Percentiles rank a stretch among this genome's conserved stretches.
phyloP scores from a whole-genome alignment of 2,113 vertebrate species.

The Cichladusa arquata region DNA sequence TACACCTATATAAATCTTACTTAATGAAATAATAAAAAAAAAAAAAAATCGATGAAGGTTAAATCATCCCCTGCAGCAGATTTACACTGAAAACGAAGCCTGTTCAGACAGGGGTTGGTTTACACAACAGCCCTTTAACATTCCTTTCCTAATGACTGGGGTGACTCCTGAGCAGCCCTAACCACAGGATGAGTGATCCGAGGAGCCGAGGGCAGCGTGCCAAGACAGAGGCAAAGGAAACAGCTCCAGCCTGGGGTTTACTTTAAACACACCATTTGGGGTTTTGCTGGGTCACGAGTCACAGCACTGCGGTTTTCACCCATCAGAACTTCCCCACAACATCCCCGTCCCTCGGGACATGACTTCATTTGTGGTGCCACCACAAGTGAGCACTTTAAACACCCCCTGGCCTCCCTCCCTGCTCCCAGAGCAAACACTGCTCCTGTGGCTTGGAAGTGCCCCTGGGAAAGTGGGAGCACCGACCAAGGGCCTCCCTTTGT shows the following conservation, averaged over 20 bases:
- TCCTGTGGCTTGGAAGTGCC: neutral
- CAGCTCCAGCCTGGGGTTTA: neutral
- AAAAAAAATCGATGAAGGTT: conserved; percentile 61
- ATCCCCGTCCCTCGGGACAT: neutral
- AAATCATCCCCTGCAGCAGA: conserved; percentile 72
- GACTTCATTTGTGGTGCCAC: neutral
- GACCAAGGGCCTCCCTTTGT: neutral
- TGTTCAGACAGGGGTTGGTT: conserved; percentile 33
- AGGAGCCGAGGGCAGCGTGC: neutral
- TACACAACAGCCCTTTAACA: conserved; percentile 35
- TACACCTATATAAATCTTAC: conserved; percentile 77
- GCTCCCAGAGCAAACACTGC: neutral
- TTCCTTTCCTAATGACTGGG: neutral
- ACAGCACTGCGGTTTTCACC: neutral
- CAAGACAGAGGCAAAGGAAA: neutral
- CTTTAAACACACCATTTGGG: neutral
- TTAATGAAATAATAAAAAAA: conserved; percentile 74
- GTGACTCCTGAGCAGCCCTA: neutral
- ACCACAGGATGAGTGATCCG: neutral
- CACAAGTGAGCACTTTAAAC: neutral
- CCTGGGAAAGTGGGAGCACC: neutral
- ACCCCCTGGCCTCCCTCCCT: neutral
- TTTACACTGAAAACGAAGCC: conserved; percentile 54
- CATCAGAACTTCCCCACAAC: neutral
- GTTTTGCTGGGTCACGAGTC: neutral